A percentile compares a stretch with the other conserved stretches of the same genome.
phyloP scores from a whole-genome alignment of 2,113 vertebrate species.

The Cyrtonyx montezumae region DNA sequence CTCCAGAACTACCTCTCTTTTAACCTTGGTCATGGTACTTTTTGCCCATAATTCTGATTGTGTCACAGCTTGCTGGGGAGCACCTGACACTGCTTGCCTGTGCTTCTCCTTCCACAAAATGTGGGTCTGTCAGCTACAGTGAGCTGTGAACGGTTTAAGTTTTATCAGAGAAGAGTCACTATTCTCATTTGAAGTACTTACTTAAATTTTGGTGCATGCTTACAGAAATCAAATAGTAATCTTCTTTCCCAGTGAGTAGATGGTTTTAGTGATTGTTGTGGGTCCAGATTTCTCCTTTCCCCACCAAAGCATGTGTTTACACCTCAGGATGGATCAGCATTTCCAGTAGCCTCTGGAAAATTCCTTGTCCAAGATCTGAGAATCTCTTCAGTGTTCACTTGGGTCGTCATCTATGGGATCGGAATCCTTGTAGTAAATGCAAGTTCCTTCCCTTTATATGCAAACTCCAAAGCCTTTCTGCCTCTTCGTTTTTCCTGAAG shows the following conservation, averaged over 20 bases:
- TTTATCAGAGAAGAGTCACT: background rate
- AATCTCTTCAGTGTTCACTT: background rate
- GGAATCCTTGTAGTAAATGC: background rate
- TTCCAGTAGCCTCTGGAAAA: background rate
- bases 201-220: rapidly evolving
- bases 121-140: background rate
- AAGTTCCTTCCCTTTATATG: background rate
- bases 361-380: background rate
- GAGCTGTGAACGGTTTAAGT: background rate
- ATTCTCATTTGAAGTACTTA: background rate
- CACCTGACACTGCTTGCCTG: too few relatives aligned
- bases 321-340: background rate
- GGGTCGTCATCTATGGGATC: background rate
- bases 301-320: background rate
- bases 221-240: background rate
- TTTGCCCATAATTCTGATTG: background rate
- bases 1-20: background rate
- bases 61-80: background rate
- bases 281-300: background rate
- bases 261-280: background rate
- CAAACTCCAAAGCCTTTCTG: background rate
- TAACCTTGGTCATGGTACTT: background rate
- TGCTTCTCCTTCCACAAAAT: background rate
- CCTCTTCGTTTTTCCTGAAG: background rate
- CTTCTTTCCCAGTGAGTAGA: background rate